Base-by-base conservation (phyloP, 2,888 invertebrate species). In the Amaurobius ferox region DNA sequence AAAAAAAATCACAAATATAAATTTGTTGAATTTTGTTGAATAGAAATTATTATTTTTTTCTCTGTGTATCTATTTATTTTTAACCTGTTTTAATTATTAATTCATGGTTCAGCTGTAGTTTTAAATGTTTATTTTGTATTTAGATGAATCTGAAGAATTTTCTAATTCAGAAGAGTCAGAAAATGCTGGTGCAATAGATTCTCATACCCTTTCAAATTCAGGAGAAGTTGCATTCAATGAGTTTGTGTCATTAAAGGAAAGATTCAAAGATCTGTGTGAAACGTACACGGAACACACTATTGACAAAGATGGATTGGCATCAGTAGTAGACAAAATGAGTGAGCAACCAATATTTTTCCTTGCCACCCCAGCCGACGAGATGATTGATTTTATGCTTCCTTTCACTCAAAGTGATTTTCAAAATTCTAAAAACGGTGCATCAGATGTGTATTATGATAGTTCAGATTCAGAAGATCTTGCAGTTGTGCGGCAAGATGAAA, bases 301-400 rank as follows among this genome's bases (percentile, higher is more conserved):
- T 32, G 93, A 93, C 88, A 91, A 92, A 64, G 92, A 92, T 44
- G 93, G 93, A 0, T 90, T 90, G 26, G 91, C 93, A 76, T 91
- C 92, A 0, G 89, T 89, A 13, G 89, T 89, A 0, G 90, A 91
- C 71, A 88, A 90, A 39, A 91, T 92, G 91, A 91, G 92, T 0
- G 93, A 93, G 81, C 93, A 93, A 87, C 93, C 93, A 32, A 92
- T 94, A 11, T 94, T 93, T 88, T 92, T 94, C 87, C 90, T 94
- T 40, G 92, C 93, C 1, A 93, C 93, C 0, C 93, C 93, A 76
- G 93, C 93, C 0, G 93, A 94, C 40, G 93, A 93, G 85, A 92
- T 93, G 70, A 89, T 89, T 5, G 90, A 90, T 23, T 88, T 90
- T 16, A 89, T 89, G 48, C 77, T 73, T 19, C 73, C 89, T 7